phyloP scores from a whole-genome alignment of 1,140 invertebrate genomes.

The Drosophila albomicans region DNA sequence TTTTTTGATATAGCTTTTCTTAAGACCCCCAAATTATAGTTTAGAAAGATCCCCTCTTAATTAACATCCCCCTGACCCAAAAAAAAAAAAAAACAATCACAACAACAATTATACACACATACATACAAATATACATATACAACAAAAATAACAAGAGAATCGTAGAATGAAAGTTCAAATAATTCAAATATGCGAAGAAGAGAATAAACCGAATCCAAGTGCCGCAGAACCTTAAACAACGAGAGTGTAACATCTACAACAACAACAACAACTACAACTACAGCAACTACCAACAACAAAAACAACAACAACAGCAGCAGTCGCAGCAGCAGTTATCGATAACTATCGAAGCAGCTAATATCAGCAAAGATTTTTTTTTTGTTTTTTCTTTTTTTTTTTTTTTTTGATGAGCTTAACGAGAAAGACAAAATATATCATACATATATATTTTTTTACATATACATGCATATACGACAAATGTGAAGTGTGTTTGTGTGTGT shows the following conservation, averaged over 20 bases:
- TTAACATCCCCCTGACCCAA: background rate
- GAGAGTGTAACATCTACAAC: conserved; percentile 19
- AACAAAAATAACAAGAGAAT: conserved; percentile 7
- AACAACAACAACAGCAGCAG: conserved; percentile 3
- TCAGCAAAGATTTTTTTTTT: conserved; percentile 35
- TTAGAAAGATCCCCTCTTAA: conserved; percentile 3
- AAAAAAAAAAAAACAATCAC: background rate
- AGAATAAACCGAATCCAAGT: conserved; percentile 38
- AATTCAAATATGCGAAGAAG: conserved; percentile 5
- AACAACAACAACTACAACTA: background rate
- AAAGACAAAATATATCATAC: conserved; percentile 6
- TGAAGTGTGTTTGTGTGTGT: conserved; percentile 22
- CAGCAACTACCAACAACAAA: conserved; percentile 4
- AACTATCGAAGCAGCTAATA: conserved; percentile 38
- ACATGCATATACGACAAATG: conserved; percentile 14
- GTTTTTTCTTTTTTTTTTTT: conserved; percentile 15
- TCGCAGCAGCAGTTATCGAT: conserved; percentile 12
- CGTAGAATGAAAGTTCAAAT: background rate
- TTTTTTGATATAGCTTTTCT: background rate
- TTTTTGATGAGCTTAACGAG: background rate
- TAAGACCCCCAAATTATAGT: background rate
- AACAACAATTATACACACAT: conserved; percentile 8
- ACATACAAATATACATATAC: conserved; percentile 17
- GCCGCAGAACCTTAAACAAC: conserved; percentile 46
- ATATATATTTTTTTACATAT: conserved; percentile 18